These are phyloP conservation scores for Drosophila busckii DNA, from an alignment of 1,140 invertebrate genomes.

Conservation along the genomic window DNA sequence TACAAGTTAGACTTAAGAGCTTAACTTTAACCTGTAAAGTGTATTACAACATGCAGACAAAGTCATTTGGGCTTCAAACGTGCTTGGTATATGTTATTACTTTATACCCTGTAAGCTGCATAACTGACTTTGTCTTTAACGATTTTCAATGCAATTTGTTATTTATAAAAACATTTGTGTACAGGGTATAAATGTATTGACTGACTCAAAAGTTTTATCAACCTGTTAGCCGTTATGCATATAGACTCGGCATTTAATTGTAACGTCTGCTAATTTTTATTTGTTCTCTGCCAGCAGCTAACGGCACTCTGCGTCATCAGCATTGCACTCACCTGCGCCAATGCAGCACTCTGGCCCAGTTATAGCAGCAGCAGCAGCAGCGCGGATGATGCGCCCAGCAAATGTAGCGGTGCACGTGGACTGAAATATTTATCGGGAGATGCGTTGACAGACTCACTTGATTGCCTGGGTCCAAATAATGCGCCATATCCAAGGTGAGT, in stretches of 20 bases:
- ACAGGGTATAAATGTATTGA: no score
- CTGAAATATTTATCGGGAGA: constrained; percentile 92
- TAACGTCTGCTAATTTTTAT: constrained; percentile 12
- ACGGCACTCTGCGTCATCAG: constrained; percentile 66
- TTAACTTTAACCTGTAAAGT: no score
- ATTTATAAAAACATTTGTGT: no score
- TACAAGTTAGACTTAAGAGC: no score
- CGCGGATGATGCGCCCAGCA: constrained; percentile 67
- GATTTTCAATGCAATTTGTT: no score
- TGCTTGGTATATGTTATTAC: no score
- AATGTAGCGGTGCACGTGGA: constrained; percentile 82
- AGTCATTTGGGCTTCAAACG: no score
- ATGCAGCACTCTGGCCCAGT: constrained; percentile 67
- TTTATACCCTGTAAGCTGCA: no score
- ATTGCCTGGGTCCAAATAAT: constrained; percentile 89
- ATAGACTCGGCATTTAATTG: constrained; percentile 5
- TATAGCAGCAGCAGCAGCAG: constrained; percentile 47
- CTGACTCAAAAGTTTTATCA: constrained; percentile 21
- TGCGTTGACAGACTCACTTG: constrained; percentile 85
- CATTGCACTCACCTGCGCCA: constrained; percentile 57
- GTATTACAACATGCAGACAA: no score
- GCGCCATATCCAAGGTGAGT: constrained; percentile 88
- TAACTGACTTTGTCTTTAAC: no score
- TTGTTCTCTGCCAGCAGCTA: constrained; percentile 47
- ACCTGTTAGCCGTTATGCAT: constrained; percentile 28